Evolutionary conservation across 2,888 invertebrate genomes (phyloP).

Genomic region (Drosophila siamana): DNA sequence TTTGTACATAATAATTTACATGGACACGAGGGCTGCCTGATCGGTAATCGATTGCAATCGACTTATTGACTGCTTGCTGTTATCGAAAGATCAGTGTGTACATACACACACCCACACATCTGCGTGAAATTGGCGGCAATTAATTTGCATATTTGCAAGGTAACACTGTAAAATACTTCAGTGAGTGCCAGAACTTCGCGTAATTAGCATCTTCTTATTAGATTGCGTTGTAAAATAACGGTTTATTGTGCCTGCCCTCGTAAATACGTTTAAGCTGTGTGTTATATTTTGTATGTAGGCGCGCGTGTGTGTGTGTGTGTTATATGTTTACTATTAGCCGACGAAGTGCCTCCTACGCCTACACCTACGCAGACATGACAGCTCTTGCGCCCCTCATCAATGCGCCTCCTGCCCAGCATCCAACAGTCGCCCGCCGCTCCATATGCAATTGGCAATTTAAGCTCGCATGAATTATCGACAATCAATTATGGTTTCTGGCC

Average conservation of each 20-base stretch:
- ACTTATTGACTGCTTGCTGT: not conserved
- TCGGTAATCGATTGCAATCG: not conserved
- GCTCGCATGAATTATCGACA: slow-evolving; percentile 83
- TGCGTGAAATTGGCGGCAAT: not conserved
- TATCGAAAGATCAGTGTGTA: not conserved
- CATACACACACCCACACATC: not conserved
- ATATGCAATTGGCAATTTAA: slow-evolving; percentile 83
- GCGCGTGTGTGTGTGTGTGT: slow-evolving; percentile 31
- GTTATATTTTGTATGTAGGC: no score
- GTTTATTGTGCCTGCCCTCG: not conserved
- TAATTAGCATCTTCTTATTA: not conserved
- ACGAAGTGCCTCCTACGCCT: slow-evolving; percentile 30
- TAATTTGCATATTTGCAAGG: not conserved
- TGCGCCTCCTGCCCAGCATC: not conserved
- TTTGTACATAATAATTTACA: slow-evolving; percentile 16
- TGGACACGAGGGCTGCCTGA: slow-evolving; percentile 15
- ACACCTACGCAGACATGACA: slow-evolving; percentile 3
- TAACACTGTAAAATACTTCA: not conserved
- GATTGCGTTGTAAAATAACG: not conserved
- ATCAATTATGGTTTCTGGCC: slow-evolving; percentile 79
- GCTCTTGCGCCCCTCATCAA: not conserved
- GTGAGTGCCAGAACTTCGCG: not conserved
- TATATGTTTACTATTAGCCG: slow-evolving; percentile 61
- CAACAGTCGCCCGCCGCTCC: slow-evolving; percentile 12
- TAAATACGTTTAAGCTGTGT: slow-evolving; percentile 1